Conservation (phyloP, 1,140 invertebrate species). For the Atta cephalotes region DNA sequence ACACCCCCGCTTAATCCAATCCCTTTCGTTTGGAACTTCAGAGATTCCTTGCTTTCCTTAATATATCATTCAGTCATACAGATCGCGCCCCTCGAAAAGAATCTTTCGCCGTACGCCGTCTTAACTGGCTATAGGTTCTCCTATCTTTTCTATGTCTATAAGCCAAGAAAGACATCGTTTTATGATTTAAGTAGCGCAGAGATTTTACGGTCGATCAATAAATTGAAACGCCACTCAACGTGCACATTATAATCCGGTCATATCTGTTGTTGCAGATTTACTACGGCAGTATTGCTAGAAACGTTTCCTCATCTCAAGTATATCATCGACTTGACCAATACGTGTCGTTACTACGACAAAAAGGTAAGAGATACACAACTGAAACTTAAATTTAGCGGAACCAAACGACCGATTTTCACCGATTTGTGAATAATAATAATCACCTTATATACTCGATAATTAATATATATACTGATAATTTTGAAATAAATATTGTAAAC, state of each 20-base stretch:
- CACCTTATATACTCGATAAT: neutral
- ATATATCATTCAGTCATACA: conserved; percentile 70
- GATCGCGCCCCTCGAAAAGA: conserved; percentile 44
- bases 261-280: conserved; percentile 85
- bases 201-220: conserved; percentile 43
- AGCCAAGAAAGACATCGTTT: conserved; percentile 46
- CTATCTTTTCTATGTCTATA: conserved; percentile 1
- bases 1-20: conserved; percentile 72
- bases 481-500: conserved; percentile 3
- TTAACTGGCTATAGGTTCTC: conserved; percentile 1
- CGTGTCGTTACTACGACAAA: conserved; percentile 88
- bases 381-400: neutral
- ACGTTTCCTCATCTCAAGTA: conserved; percentile 87
- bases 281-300: conserved; percentile 84
- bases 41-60: conserved; percentile 54
- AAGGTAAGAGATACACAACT: conserved; percentile 80
- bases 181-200: conserved; percentile 36
- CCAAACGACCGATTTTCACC: neutral
- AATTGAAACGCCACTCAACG: conserved; percentile 16
- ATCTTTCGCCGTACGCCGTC: neutral
- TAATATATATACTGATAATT: neutral
- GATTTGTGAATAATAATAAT: neutral
- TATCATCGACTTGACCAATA: conserved; percentile 91
- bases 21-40: conserved; percentile 53
- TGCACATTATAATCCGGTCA: conserved; percentile 44